Evolutionary conservation across 2,113 vertebrate species (phyloP).

Genomic region (Myotis davidii): DNA sequence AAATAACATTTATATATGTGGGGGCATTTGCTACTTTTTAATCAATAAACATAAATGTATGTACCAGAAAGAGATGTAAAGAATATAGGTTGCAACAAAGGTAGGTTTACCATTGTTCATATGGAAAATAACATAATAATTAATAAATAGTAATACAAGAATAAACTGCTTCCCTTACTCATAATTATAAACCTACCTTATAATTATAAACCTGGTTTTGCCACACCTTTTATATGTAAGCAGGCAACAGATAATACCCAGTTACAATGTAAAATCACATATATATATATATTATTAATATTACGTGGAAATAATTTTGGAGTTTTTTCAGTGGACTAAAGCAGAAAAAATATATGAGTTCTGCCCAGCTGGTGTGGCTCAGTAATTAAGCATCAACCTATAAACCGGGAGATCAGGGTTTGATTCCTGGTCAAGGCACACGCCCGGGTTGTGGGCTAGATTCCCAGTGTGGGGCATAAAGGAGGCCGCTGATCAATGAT

Average conservation of each 20-base stretch:
- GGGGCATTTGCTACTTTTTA: neutral
- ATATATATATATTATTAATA: neutral
- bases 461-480: no score
- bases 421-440: no score
- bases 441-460: no score
- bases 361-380: no score
- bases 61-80: neutral
- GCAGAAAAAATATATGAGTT: neutral
- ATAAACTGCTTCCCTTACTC: neutral
- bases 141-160: neutral
- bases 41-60: neutral
- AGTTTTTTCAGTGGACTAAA: neutral
- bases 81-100: neutral
- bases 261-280: neutral
- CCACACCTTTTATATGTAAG: neutral
- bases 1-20: neutral
- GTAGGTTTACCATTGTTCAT: neutral
- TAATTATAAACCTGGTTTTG: neutral
- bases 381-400: no score
- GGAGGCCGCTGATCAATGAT: no score
- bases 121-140: neutral
- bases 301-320: neutral
- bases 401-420: no score
- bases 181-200: neutral
- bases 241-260: neutral